Conservation (phyloP, 2,113 vertebrate genomes). For the Eptesicus fuscus region DNA sequence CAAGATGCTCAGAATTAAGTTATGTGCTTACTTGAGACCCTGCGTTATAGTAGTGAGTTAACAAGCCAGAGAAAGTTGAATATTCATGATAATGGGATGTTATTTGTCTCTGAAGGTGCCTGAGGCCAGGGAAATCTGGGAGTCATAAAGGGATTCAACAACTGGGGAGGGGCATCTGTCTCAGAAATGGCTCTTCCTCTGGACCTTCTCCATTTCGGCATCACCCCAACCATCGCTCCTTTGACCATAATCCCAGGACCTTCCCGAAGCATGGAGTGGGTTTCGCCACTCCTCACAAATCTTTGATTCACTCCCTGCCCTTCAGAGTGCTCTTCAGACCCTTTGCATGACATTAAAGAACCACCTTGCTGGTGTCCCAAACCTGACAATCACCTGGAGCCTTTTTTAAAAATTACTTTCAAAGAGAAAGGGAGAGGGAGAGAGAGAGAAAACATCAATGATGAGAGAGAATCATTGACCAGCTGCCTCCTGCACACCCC, state of each 20-base stretch:
- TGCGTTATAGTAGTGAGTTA: neutral
- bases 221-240: neutral
- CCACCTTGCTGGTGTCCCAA: neutral
- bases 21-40: neutral
- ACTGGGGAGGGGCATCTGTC: neutral
- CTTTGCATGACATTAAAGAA: neutral
- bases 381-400: neutral
- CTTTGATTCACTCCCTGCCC: neutral
- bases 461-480: no score
- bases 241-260: neutral
- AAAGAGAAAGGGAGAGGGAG: no score
- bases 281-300: neutral
- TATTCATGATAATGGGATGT: neutral
- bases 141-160: neutral
- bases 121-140: neutral
- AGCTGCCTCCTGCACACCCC: no score
- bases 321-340: neutral
- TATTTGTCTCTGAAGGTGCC: neutral
- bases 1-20: conserved; percentile 42
- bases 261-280: neutral
- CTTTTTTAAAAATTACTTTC: neutral
- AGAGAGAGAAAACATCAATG: no score
- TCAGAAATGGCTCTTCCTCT: neutral
- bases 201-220: neutral
- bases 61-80: neutral